Evolutionary conservation across 2,797 vertebrate species (phyloP).

Genomic region (Ciconia nigra): DNA sequence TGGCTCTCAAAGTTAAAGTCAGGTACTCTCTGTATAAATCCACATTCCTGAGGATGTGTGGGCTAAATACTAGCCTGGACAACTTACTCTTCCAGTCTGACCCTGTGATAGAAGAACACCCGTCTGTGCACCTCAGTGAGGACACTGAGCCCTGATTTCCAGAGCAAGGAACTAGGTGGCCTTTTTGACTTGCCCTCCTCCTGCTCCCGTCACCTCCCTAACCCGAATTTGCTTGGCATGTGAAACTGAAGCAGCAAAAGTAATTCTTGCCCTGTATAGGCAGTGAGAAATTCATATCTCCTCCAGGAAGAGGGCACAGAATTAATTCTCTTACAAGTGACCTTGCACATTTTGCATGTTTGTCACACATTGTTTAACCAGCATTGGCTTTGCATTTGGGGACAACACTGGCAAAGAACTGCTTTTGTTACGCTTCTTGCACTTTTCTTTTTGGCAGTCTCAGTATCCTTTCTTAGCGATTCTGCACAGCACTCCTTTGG

Average conservation of each 20-base stretch:
- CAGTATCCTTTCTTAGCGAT: not conserved
- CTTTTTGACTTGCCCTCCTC: not conserved
- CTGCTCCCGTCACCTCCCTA: not conserved
- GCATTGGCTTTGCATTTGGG: not conserved
- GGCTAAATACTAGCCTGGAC: not conserved
- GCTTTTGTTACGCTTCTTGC: not conserved
- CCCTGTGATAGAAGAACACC: not conserved
- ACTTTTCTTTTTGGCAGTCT: not conserved
- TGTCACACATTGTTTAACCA: fast-evolving
- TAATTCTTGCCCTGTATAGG: not conserved
- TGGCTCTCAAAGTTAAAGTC: not conserved
- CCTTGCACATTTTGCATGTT: not conserved
- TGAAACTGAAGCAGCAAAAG: not conserved
- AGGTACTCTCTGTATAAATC: not conserved
- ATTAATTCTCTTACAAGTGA: not conserved
- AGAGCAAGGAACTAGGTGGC: not conserved
- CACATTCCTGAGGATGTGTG: not conserved
- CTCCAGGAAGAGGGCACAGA: not conserved
- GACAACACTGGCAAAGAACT: not conserved
- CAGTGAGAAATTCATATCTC: not conserved
- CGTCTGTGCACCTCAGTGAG: not conserved
- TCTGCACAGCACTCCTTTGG: not conserved
- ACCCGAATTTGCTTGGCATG: not conserved
- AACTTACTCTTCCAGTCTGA: not conserved
- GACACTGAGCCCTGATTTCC: not conserved